Base-by-base conservation (phyloP, 64 coral and sea anemone genomes). In the Trachythela sp. region DNA sequence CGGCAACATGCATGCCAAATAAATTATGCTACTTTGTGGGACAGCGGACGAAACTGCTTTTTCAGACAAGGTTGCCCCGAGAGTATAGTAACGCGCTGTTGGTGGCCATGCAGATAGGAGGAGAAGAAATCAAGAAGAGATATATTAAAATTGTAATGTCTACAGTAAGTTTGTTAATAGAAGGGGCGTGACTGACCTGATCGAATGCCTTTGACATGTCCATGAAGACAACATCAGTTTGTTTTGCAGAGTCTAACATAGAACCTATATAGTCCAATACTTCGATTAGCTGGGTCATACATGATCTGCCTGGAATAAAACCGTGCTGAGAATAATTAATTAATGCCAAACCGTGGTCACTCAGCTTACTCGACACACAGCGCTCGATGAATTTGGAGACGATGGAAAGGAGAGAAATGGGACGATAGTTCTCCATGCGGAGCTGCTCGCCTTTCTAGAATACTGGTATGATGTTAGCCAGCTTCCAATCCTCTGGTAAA, bases 101-200 rank as follows among this genome's bases (percentile, higher is more conserved):
- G 42, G 42, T 11, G 42, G 42, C 11, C 42, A 45, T 45, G 42
- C 11, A 45, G 42, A 45, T 45, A 45, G 4, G 42, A 45, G 42
- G 42, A 6, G 42, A 45, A 45, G 4, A 4, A 45, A 6, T 45
- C 4, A 11, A 45, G 42, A 4, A 45, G 11, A 45, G 42, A 45
- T 45, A 4, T 11, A 11, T 45, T 11, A 11, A 45, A n/a, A 11
- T 45, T 45, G 11, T 45, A 45, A 4, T 45, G 42, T 77, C 80
- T 6, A n/a, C n/a, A n/a, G n/a, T n/a, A 30, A 92, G 86, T 43
- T 92, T 88, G 48, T 92, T 75, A n/a, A 92, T 49, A 48, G 88
- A 76, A 24, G 48, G n/a, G n/a, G 13, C 9, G 17, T 77, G 71
- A 11, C 17, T 17, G 38, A 80, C 75, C 33, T 35, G 32, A 22